Conservation (phyloP, 2,797 vertebrate species). For the Oceanodroma leucorhoa region DNA sequence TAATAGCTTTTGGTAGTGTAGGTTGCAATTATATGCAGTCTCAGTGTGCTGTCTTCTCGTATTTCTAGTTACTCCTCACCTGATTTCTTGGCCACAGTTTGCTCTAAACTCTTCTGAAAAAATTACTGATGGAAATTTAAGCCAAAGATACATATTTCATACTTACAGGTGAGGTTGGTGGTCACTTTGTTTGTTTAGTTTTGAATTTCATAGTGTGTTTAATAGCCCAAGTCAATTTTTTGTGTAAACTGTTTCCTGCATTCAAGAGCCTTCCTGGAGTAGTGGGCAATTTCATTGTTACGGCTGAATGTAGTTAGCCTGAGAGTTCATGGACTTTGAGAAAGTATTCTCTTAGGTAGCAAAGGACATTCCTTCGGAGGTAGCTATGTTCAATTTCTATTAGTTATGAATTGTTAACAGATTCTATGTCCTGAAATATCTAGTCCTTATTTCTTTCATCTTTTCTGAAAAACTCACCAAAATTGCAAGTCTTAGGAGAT, state of each 20-base stretch:
- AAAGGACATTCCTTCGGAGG: not conserved
- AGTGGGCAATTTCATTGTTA: not conserved
- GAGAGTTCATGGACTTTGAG: not conserved
- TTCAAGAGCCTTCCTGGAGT: not conserved
- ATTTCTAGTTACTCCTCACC: not conserved
- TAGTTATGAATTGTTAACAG: not conserved
- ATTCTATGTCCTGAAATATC: not conserved
- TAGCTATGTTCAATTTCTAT: not conserved
- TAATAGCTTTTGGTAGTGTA: not conserved
- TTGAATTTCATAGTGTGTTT: not conserved
- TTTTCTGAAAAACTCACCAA: not conserved
- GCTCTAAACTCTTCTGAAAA: not conserved
- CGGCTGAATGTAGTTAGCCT: not conserved
- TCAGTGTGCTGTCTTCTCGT: not conserved
- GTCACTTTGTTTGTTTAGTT: not conserved
- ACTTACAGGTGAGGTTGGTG: not conserved
- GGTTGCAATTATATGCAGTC: not conserved
- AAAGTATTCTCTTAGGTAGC: not conserved
- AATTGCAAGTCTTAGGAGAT: not conserved
- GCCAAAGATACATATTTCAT: not conserved
- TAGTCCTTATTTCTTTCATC: not conserved
- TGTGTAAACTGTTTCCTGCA: not conserved
- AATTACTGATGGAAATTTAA: not conserved
- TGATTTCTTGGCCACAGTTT: not conserved
- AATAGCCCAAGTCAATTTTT: not conserved